Conservation (phyloP, 2,797 vertebrate species). For the Stomatorhinus walkeri region DNA sequence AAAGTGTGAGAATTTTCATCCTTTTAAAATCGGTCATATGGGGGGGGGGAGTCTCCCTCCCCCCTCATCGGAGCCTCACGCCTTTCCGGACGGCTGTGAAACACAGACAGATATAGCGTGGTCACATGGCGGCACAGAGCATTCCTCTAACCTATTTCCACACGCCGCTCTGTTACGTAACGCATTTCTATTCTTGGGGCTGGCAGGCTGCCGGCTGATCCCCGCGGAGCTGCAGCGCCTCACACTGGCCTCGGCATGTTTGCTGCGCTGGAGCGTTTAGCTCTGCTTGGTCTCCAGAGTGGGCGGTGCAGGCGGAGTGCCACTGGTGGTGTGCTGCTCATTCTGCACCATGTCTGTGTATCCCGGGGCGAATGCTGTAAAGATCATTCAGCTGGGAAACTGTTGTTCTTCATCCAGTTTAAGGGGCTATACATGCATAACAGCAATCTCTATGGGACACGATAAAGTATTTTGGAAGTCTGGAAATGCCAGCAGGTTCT, state of each 20-base stretch:
- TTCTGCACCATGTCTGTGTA: not conserved
- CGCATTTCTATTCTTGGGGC: conserved; percentile 38
- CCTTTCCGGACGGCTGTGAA: conserved; percentile 15
- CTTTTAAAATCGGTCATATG: not conserved
- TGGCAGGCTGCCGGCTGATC: conserved; percentile 35
- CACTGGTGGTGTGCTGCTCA: not conserved
- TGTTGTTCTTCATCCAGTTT: not conserved
- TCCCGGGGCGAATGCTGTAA: not conserved
- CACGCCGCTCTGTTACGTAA: conserved; percentile 44
- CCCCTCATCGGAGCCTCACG: not conserved
- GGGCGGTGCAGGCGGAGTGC: not conserved
- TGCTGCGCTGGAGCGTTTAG: conserved; percentile 1
- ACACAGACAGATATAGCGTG: conserved; percentile 20
- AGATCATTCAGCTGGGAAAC: not conserved
- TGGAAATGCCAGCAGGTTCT: not conserved
- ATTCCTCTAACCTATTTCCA: conserved; percentile 45
- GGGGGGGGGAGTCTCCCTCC: not conserved
- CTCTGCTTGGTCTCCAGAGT: not conserved
- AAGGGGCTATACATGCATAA: not conserved
- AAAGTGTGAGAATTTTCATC: not conserved
- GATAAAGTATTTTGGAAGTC: not conserved
- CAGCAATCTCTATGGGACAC: not conserved
- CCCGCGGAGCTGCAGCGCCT: conserved; percentile 32
- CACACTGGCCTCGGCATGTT: conserved; percentile 19
- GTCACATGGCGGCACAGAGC: conserved; percentile 46